Evolutionary conservation across 2,113 vertebrate genomes (phyloP).

Genomic region (Thymallus thymallus): DNA sequence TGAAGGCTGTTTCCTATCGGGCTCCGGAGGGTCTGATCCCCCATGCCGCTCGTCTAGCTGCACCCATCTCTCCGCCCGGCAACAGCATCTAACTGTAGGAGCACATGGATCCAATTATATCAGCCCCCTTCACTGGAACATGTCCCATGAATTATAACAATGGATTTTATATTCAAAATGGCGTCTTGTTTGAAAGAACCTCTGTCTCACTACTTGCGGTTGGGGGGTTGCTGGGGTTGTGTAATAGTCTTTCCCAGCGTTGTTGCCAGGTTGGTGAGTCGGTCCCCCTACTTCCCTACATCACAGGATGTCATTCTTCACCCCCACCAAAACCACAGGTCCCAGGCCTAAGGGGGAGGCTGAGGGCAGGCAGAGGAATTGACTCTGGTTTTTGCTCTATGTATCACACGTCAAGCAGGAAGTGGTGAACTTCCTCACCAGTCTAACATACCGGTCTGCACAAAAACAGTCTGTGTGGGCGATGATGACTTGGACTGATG

Average conservation of each 20-base stretch:
- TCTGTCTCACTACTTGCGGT: conserved; percentile 52
- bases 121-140: conserved; percentile 33
- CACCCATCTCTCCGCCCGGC: not conserved
- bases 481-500: conserved; percentile 22
- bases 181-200: too few relatives aligned
- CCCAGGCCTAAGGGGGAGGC: conserved; percentile 33
- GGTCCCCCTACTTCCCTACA: conserved; percentile 27
- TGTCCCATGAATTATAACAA: conserved; percentile 43
- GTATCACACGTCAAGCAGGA: conserved; percentile 33
- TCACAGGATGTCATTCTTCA: conserved; percentile 55
- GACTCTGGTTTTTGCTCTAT: conserved; percentile 44
- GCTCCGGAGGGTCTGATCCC: conserved; percentile 67
- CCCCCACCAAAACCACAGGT: conserved; percentile 53
- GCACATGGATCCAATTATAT: conserved; percentile 46
- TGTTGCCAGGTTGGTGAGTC: conserved; percentile 32
- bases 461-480: conserved; percentile 22
- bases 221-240: conserved; percentile 34
- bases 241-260: conserved; percentile 65
- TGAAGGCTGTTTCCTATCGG: conserved; percentile 65
- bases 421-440: conserved; percentile 29
- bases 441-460: not conserved
- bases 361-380: conserved; percentile 51
- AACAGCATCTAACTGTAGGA: conserved; percentile 9
- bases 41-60: not conserved
- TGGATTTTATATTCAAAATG: conserved; percentile 45